Base-by-base conservation (phyloP, 2,888 invertebrate genomes). In the Acanthosepion pharaonis region DNA sequence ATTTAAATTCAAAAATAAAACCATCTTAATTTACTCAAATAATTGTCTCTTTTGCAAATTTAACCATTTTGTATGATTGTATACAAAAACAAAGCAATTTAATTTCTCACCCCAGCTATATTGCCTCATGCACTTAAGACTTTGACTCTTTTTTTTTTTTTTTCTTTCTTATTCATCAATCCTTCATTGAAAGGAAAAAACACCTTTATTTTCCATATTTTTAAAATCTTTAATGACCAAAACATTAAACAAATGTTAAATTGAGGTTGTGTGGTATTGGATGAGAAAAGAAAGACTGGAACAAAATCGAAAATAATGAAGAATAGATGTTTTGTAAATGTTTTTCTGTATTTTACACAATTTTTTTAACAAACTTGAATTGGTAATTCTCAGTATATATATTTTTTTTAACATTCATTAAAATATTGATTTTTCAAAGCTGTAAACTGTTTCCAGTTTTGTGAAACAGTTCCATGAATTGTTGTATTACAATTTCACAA, bases 241-340 rank as follows among this genome's bases (percentile, higher is more conserved):
- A 78, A 78, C 78, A 78, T 78, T 78, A 78, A 78, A 78, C 78
- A 78, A 78, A 78, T 78, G 78, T 78, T 78, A n/a, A 78, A 78
- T n/a, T 78, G 11, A 78, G 78, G n/a, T n/a, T 0, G n/a, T 33
- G n/a, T 78, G 15, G n/a, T 15, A 15, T n/a, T 15, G 78, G n/a
- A 78, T n/a, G 78, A 15, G 59, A 78, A 78, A n/a, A 78, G 28
- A 11, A 78, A 78, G n/a, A 28, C 11, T 78, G 78, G 11, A 78
- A 78, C n/a, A 78, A n/a, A 78, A 78, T 78, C 18, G 78, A 78
- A 78, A 78, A 78, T 78, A 78, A 78, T 78, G 78, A 78, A 78
- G 78, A 78, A 78, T 78, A 78, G 78, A 78, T n/a, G n/a, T 78
- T 78, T 78, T n/a, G 15, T n/a, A n/a, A n/a, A 78, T 78, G 11